phyloP scores from a whole-genome alignment of 1,140 invertebrate genomes.

The Araneus ventricosus region DNA sequence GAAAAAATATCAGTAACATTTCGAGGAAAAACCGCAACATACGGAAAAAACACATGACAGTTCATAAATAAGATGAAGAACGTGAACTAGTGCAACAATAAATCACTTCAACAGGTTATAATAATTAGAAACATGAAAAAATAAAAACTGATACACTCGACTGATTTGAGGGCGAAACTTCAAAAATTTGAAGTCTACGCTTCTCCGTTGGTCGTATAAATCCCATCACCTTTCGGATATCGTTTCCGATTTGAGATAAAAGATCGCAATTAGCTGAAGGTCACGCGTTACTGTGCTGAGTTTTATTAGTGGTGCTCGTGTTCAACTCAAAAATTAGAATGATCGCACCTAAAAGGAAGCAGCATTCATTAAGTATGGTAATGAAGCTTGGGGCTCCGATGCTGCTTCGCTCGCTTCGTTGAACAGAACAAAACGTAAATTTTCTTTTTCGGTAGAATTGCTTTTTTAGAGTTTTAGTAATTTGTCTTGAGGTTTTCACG shows the following conservation, averaged over 20 bases:
- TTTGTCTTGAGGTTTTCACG: too few species aligned
- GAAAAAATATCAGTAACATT: background rate
- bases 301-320: background rate
- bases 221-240: too few species aligned
- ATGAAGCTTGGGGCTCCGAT: background rate
- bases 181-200: background rate
- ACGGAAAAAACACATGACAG: background rate
- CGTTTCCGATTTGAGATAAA: too few species aligned
- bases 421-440: background rate
- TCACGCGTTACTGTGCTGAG: background rate
- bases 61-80: background rate
- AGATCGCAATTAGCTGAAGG: background rate
- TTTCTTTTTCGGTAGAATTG: background rate
- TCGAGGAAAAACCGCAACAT: background rate
- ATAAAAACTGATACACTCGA: background rate
- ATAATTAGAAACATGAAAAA: background rate
- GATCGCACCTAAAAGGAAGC: background rate
- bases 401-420: background rate
- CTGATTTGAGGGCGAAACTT: slow-evolving; percentile 7
- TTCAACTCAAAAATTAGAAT: background rate
- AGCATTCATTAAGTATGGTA: background rate
- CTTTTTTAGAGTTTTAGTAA: background rate
- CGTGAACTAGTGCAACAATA: background rate
- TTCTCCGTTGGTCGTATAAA: too few species aligned
- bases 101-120: background rate